Percentiles rank a stretch among this genome's conserved stretches.
Evolutionary conservation across 2,797 vertebrate genomes (phyloP).

Genomic region (Dryobates pubescens): DNA sequence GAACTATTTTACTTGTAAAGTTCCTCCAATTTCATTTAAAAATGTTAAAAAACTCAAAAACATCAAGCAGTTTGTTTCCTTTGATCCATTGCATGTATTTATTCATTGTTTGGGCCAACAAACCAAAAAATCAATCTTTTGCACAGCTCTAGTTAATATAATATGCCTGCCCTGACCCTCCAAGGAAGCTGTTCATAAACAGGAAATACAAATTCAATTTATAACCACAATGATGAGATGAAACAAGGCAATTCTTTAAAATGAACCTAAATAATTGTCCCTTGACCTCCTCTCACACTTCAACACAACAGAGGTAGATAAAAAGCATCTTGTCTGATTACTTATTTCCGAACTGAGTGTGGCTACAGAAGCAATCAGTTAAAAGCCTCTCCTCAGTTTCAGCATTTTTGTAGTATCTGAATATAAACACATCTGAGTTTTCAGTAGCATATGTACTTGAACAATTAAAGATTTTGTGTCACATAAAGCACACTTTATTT

Average conservation of each 20-base stretch:
- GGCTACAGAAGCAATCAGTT: not conserved
- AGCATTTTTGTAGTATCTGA: not conserved
- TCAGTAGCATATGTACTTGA: not conserved
- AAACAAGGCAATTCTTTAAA: constrained; percentile 50
- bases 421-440: not conserved
- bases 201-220: constrained; percentile 52
- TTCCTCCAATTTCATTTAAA: not conserved
- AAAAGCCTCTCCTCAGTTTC: not conserved
- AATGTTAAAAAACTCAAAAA: not conserved
- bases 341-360: not conserved
- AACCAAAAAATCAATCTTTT: not conserved
- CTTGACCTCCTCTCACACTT: constrained; percentile 13
- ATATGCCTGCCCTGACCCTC: not conserved
- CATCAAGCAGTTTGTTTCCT: not conserved
- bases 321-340: constrained; percentile 35
- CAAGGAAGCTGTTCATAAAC: constrained; percentile 6
- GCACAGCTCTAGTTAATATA: constrained; percentile 1
- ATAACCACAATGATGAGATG: constrained; percentile 1
- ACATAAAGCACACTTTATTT: not conserved
- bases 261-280: constrained; percentile 35
- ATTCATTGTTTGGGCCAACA: not conserved
- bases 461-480: not conserved
- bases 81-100: not conserved
- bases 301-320: not conserved
- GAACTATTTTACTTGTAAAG: not conserved